Percentiles rank a stretch among this genome's conserved stretches.
Evolutionary conservation across 2,888 invertebrate genomes (phyloP).

Genomic region (Elegia similella): DNA sequence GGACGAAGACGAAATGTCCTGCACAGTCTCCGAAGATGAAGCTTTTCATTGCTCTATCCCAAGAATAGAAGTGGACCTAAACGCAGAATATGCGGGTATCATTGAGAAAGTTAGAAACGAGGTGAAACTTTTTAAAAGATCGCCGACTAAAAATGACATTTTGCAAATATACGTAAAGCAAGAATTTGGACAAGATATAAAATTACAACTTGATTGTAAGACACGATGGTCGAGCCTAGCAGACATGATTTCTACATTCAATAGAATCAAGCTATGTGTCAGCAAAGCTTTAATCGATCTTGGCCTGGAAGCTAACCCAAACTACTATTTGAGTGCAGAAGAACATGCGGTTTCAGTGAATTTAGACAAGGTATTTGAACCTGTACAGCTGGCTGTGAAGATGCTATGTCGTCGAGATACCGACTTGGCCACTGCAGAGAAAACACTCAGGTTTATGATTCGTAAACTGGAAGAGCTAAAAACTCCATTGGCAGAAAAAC

Average conservation of each 20-base stretch:
- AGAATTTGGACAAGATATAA: slow-evolving; percentile 19
- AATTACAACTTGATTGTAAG: slow-evolving; percentile 21
- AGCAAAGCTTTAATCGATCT: not conserved
- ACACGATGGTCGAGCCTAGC: slow-evolving; percentile 13
- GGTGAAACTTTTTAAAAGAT: slow-evolving; percentile 22
- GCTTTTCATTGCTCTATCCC: no score
- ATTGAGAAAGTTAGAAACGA: no score
- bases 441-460: slow-evolving; percentile 26
- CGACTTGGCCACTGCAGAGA: slow-evolving; percentile 25
- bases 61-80: no score
- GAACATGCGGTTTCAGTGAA: not conserved
- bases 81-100: no score
- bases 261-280: not conserved
- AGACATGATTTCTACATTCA: not conserved
- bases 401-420: slow-evolving; percentile 24
- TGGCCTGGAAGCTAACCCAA: not conserved
- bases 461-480: slow-evolving; percentile 26
- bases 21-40: no score
- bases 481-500: slow-evolving; percentile 25
- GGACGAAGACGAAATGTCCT: no score
- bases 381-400: not conserved
- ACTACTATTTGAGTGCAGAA: not conserved
- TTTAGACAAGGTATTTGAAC: not conserved
- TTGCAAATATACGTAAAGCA: not conserved
- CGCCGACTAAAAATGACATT: slow-evolving; percentile 18